Evolutionary conservation across 2,113 vertebrate species (phyloP).

Genomic region (zebrafish (Danio rerio)): GRCz12tu NC_133179.1:13837501-13838000

Average conservation of each 20-base stretch:
- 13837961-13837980: not conserved
- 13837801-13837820: not conserved
- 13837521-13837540: not conserved
- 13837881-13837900: not conserved
- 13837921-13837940: not conserved
- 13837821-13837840: not conserved
- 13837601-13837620: not conserved
- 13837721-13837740: conserved; percentile 19
- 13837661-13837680: conserved; percentile 28
- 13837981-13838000: not conserved
- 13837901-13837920: not conserved
- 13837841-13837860: conserved; percentile 1
- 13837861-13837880: conserved; percentile 10
- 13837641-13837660: not conserved
- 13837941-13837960: not conserved
- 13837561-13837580: not conserved
- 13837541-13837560: not conserved
- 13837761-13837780: not conserved
- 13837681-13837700: conserved; percentile 24
- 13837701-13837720: conserved; percentile 25
- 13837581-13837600: conserved; percentile 16
- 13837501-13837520: not conserved
- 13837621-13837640: conserved; percentile 1
- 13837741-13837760: not conserved
- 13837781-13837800: conserved; percentile 11